Conservation (phyloP, 2,888 invertebrate genomes). For the Napeogenes sylphis region DNA sequence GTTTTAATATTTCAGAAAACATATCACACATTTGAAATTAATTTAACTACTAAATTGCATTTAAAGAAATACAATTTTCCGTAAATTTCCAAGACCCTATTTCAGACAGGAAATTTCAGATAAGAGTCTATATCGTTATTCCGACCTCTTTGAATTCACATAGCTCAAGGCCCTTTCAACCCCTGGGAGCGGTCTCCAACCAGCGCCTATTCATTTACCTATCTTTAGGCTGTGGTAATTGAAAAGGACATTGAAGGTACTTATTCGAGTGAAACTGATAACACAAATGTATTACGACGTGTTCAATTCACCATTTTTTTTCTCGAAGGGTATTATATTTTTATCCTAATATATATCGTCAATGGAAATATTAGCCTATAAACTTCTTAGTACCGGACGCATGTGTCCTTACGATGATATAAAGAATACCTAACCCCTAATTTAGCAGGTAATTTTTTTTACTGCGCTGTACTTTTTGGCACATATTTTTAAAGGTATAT, state of each 20-base stretch:
- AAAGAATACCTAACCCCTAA: too few relatives aligned
- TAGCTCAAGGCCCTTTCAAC: constrained; percentile 56
- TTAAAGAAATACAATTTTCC: neutral
- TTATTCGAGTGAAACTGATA: constrained; percentile 65
- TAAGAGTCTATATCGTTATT: constrained; percentile 60
- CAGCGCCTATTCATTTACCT: constrained; percentile 62
- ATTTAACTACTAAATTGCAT: neutral
- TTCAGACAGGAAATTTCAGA: constrained; percentile 35
- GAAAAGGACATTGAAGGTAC: constrained; percentile 64
- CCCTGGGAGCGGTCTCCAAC: constrained; percentile 57
- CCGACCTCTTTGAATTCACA: constrained; percentile 58
- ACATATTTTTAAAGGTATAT: too few relatives aligned
- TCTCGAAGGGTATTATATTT: constrained; percentile 7
- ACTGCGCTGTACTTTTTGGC: too few relatives aligned
- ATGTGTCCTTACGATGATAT: too few relatives aligned
- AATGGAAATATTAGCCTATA: too few relatives aligned
- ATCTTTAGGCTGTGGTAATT: constrained; percentile 62
- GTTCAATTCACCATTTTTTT: constrained; percentile 33
- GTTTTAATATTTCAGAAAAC: too few relatives aligned
- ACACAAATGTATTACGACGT: constrained; percentile 50
- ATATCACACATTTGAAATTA: neutral
- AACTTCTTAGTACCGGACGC: too few relatives aligned
- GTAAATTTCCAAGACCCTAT: constrained; percentile 11
- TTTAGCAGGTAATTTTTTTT: too few relatives aligned
- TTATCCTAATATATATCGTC: neutral